Evolutionary conservation across 2,797 vertebrate species (phyloP), one percentile per base, ranked within the genome.

Genomic region (Acrocephalus scirpaceus): DNA sequence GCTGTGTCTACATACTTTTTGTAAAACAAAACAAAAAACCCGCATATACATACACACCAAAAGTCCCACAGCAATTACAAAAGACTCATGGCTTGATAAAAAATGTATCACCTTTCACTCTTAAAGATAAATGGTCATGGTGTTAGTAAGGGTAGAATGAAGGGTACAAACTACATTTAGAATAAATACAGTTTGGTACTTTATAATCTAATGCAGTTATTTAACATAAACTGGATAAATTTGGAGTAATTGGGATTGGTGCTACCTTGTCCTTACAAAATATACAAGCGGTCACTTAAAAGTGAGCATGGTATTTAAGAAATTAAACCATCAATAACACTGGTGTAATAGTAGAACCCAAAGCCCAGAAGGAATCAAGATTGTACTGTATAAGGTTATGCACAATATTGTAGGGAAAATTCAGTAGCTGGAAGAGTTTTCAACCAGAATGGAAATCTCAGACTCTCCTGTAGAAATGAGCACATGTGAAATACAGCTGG

Each of bases 21-120:
- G 48, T 34, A 20, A 47, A 88, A 15, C 9, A 48, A 40, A 47
- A 18, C 11, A 7, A 13, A 6, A 19, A 44, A 19, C 18, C 0
- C 10, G 34, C 10, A 32, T 5, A 34, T 5, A 56, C 29, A 54
- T 2, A 13, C 2, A 6, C 2, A 21, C 13, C 3, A 48, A 26
- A 91, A 86, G 27, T 44, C 7, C 17, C 6, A 5, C 4, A 81
- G 2, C 2, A 88, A 57, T 29, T 5, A 30, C 5, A 64, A 50
- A 90, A 29, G 7, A 32, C 17, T 80, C 0, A 0, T 50, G 13
- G 4, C 4, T 73, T 83, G 32, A 73, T 14, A 73, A 70, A 16
- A 75, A 65, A 64, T 6, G 4, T 34, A 12, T 25, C 42, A 64
- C 2, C 18, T 53, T 80, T 83, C 50, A 80, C 4, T 11, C 12